Percentiles rank a stretch among this genome's conserved stretches.
phyloP scores from a whole-genome alignment of 2,888 invertebrate species.

The Cataglyphis rosenhaueri region DNA sequence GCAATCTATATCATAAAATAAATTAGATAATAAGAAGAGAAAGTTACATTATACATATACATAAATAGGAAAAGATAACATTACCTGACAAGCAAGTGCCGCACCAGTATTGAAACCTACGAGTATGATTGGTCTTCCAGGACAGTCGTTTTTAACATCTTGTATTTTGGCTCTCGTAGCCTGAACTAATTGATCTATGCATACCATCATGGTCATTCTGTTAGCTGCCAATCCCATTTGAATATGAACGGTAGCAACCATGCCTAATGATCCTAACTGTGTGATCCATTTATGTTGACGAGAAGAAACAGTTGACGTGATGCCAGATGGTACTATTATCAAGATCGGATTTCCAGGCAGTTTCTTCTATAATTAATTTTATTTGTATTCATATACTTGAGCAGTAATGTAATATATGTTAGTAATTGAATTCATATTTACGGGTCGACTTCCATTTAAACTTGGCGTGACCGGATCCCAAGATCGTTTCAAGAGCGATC shows the following conservation, averaged over 20 bases:
- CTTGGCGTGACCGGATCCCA: slow-evolving; percentile 91
- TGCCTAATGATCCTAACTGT: slow-evolving; percentile 89
- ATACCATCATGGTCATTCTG: slow-evolving; percentile 86
- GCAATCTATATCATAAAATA: slow-evolving; percentile 86
- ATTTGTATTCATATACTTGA: slow-evolving; percentile 32
- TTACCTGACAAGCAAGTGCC: slow-evolving; percentile 90
- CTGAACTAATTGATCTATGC: slow-evolving; percentile 89
- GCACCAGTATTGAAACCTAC: slow-evolving; percentile 93
- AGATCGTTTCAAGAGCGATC: slow-evolving; percentile 89
- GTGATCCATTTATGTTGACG: slow-evolving; percentile 91
- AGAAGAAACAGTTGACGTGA: slow-evolving; percentile 85
- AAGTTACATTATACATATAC: neutral
- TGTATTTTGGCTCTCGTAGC: slow-evolving; percentile 90
- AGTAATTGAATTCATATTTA: slow-evolving; percentile 80
- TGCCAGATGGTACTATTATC: slow-evolving; percentile 88
- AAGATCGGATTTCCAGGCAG: slow-evolving; percentile 90
- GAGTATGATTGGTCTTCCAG: slow-evolving; percentile 90
- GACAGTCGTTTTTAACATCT: slow-evolving; percentile 89
- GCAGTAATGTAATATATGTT: neutral
- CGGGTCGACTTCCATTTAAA: slow-evolving; percentile 88
- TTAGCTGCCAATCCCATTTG: slow-evolving; percentile 85
- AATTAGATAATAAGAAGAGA: neutral
- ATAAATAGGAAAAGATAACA: neutral
- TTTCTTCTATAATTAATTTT: slow-evolving; percentile 86
- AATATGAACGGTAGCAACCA: slow-evolving; percentile 88